These are phyloP conservation scores for Microchrysa polita DNA, from an alignment of 2,888 invertebrate genomes.

Conservation along the genomic window DNA sequence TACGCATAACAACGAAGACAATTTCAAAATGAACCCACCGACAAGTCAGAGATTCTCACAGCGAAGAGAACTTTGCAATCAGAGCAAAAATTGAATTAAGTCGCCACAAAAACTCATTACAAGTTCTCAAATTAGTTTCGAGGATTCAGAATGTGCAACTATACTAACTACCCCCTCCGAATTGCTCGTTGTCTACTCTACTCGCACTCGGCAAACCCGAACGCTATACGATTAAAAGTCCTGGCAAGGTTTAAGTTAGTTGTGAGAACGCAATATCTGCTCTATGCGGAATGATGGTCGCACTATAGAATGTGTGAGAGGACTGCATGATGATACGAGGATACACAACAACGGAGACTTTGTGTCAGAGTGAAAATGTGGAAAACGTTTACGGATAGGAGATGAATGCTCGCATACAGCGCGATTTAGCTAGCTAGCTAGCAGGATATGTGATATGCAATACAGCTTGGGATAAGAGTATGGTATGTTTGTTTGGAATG, in stretches of 20 bases:
- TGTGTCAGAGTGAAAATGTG: neutral
- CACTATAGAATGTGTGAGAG: neutral
- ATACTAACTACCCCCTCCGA: constrained; percentile 9
- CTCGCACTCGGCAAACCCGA: too few relatives aligned
- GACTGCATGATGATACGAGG: neutral
- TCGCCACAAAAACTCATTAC: constrained; percentile 50
- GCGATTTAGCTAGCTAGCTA: too few relatives aligned
- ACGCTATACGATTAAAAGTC: too few relatives aligned
- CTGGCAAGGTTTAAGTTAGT: too few relatives aligned
- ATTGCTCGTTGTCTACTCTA: neutral
- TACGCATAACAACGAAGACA: neutral
- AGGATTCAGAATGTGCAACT: constrained; percentile 42
- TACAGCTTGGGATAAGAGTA: neutral
- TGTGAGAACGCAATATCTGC: too few relatives aligned
- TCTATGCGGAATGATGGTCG: too few relatives aligned
- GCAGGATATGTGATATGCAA: neutral
- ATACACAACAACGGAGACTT: neutral
- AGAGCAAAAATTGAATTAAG: constrained; percentile 49
- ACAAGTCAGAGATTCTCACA: constrained; percentile 22
- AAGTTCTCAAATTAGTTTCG: constrained; percentile 49
- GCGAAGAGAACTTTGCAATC: constrained; percentile 44
- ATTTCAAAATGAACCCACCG: constrained; percentile 12
- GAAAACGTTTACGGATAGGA: neutral
- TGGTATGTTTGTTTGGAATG: constrained; percentile 8
- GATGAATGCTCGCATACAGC: too few relatives aligned